These are phyloP conservation scores for Chrysomela aeneicollis DNA, from an alignment of 2,888 invertebrate genomes.

Conservation along the genomic window DNA sequence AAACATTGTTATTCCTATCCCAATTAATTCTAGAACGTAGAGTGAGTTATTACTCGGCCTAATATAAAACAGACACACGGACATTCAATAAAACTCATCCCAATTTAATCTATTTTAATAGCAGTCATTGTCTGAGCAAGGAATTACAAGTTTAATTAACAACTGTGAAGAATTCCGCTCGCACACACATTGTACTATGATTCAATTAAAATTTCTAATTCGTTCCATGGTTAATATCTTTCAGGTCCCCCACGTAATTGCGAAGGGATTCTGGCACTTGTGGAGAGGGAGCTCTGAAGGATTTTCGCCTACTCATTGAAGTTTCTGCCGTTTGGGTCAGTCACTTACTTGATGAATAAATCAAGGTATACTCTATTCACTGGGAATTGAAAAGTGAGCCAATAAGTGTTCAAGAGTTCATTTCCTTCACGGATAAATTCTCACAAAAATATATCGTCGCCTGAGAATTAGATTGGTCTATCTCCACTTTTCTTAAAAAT, in stretches of 20 bases:
- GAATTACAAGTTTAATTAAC: conserved; percentile 62
- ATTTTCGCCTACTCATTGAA: not conserved
- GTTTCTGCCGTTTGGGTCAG: not conserved
- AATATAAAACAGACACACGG: conserved; percentile 57
- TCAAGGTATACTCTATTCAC: too few relatives aligned
- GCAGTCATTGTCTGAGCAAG: conserved; percentile 60
- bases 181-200: conserved; percentile 50
- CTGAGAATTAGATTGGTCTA: too few relatives aligned
- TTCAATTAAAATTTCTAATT: conserved; percentile 55
- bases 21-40: conserved; percentile 55
- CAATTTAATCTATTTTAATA: conserved; percentile 62
- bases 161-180: conserved; percentile 53
- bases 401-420: too few relatives aligned
- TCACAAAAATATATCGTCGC: too few relatives aligned
- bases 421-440: too few relatives aligned
- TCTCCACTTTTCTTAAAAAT: too few relatives aligned
- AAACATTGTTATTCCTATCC: conserved; percentile 29
- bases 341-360: too few relatives aligned
- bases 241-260: conserved; percentile 52
- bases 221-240: conserved; percentile 54
- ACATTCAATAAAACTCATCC: conserved; percentile 60
- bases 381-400: too few relatives aligned
- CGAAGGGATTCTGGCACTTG: conserved; percentile 41
- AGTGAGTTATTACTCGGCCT: conserved; percentile 55
- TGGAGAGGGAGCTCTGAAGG: not conserved